A percentile compares a stretch with the other conserved stretches of the same genome.
Conservation (phyloP, 1,140 invertebrate species). For the Choristoneura fumiferana region DNA sequence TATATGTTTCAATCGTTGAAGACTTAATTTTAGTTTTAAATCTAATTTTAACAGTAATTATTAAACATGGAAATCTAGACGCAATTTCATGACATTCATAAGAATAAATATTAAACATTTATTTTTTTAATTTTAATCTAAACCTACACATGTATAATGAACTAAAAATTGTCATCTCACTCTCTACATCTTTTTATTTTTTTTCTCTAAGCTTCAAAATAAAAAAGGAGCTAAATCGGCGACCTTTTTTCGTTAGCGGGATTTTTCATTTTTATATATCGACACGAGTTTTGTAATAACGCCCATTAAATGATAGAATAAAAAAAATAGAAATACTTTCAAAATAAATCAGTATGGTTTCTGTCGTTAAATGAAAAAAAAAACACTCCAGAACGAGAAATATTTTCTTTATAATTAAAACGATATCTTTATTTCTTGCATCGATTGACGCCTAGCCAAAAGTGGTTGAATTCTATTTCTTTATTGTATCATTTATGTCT, state of each 20-base stretch:
- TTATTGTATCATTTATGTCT: too few species aligned
- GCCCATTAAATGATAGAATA: slow-evolving; percentile 6
- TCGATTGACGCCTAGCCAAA: too few species aligned
- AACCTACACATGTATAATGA: slow-evolving; percentile 38
- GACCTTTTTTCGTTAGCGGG: slow-evolving; percentile 52
- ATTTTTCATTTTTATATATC: slow-evolving; percentile 34
- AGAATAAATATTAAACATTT: slow-evolving; percentile 55
- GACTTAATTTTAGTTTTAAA: slow-evolving; percentile 48
- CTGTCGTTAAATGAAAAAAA: neutral
- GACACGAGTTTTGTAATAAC: slow-evolving; percentile 27
- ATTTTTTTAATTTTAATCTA: slow-evolving; percentile 31
- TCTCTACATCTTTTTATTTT: slow-evolving; percentile 39
- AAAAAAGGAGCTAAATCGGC: slow-evolving; percentile 45
- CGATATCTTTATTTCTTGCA: too few species aligned
- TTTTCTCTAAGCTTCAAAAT: slow-evolving; percentile 40
- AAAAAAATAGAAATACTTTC: slow-evolving; percentile 21
- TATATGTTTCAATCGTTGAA: slow-evolving; percentile 66
- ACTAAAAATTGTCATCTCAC: slow-evolving; percentile 41
- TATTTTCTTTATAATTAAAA: too few species aligned
- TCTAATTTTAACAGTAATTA: slow-evolving; percentile 38
- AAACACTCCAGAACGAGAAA: too few species aligned
- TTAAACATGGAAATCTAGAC: slow-evolving; percentile 23
- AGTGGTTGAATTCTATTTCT: too few species aligned
- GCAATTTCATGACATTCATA: slow-evolving; percentile 54
- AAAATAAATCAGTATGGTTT: too few species aligned